phyloP scores from a whole-genome alignment of 2,888 invertebrate genomes.

The Pheosia gnoma region DNA sequence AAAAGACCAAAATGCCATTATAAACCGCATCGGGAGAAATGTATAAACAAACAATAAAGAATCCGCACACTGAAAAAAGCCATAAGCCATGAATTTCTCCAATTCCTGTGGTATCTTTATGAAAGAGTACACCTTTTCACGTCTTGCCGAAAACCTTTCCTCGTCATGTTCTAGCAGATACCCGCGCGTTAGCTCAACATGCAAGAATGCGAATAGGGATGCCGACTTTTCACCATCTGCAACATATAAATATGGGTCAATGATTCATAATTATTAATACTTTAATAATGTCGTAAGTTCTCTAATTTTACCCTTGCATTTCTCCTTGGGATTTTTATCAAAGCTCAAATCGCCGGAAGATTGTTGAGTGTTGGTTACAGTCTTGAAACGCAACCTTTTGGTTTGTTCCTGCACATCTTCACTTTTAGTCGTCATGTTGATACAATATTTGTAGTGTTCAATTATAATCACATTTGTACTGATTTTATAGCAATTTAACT shows the following conservation, averaged over 20 bases:
- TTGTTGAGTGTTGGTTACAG: constrained; percentile 64
- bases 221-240: constrained; percentile 71
- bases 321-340: constrained; percentile 67
- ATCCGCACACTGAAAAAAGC: constrained; percentile 98
- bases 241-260: constrained; percentile 27
- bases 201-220: constrained; percentile 88
- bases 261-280: background rate
- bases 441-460: constrained; percentile 15
- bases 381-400: constrained; percentile 77
- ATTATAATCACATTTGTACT: constrained; percentile 36
- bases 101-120: constrained; percentile 97
- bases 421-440: constrained; percentile 63
- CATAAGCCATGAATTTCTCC: constrained; percentile 96
- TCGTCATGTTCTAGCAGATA: constrained; percentile 98
- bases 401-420: constrained; percentile 72
- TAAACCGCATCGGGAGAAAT: constrained; percentile 96
- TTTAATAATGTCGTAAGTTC: background rate
- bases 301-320: constrained; percentile 58
- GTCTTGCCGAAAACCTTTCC: constrained; percentile 95
- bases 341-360: constrained; percentile 59
- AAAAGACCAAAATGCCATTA: constrained; percentile 93
- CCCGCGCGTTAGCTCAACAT: constrained; percentile 94
- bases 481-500: constrained; percentile 19
- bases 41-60: constrained; percentile 99
- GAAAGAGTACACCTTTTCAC: constrained; percentile 98